Base-by-base conservation (phyloP, 2,113 vertebrate species). In the Lates calcarifer region DNA sequence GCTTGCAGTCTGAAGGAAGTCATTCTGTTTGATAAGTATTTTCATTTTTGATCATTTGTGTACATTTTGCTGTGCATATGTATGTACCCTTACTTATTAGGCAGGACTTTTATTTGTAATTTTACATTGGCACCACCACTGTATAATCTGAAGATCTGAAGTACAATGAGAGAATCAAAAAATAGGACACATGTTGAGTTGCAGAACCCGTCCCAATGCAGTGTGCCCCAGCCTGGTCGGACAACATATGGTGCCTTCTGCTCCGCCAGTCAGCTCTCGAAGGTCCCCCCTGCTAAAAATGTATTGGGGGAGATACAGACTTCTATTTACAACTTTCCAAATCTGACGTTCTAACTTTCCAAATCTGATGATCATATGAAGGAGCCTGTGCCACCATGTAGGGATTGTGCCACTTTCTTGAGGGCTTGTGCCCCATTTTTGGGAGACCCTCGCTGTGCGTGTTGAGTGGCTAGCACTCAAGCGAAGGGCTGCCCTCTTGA, bases 241-340 rank as follows among this genome's bases (percentile, higher is more conserved):
- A 84, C 62, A 74, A 83, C 92, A 93, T 85, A 79, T 87, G 86
- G 51, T 13, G 83, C 66, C n/a, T 84, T 57, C 61, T 82, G 60
- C 72, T 84, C 69, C 1, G 81, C 92, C 88, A 88, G 81, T 82
- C 72, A 41, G 80, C 72, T 80, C 90, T 91, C 79, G 0, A 43
- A 57, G 87, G 83, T 39, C 80, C 66, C 66, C 49, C 49, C 31
- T 29, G 69, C 86, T 90, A 89, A 89, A 91, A 91, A 74, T 84
- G 87, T 51, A 56, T 77, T 63, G n/a, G 57, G 68, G 58, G 74
- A 67, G 65, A 83, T 47, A 33, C 22, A 74, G 20, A 47, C 72
- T 66, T 63, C 85, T 81, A 65, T 87, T 90, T 83, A 61, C 76
- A 86, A 83, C 72, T 69, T 77, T 86, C 73, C 55, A 81, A 74